Evolutionary conservation across 64 coral and sea anemone species (phyloP), one percentile per base, ranked within the genome.

Genomic region (Hydrozoanthus tunicans): DNA sequence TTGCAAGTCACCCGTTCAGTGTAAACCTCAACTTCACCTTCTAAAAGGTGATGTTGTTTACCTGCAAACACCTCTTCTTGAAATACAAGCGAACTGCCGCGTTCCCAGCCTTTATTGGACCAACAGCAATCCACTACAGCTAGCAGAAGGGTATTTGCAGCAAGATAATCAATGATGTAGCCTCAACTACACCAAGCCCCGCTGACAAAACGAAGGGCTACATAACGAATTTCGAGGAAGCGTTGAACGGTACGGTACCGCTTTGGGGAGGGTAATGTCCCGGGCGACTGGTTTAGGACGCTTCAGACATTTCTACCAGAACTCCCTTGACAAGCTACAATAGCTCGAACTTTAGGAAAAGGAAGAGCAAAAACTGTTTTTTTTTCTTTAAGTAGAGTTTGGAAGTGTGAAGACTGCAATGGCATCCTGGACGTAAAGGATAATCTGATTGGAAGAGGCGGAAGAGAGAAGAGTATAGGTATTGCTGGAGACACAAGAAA

Each of bases 1-100:
- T 20, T 20, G 20, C 20, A 3, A 80, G 77, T 70, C 55, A 80
- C 51, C 89, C 89, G 8, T 59, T 90, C 57, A 90, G 70, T 53
- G 86, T 90, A 4, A 73, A 90, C 56, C 73, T 73, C 1, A 91
- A 76, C 9, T 91, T 91, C 53, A 91, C 79, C 17, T 91, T 91
- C 17, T 76, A 77, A 65, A 82, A 77, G 9, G 91, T 84, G 0
- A 92, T 80, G 1, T 80, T 80, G 24, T 83, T 63, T 24, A 72
- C 91, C 2, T 92, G 85, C 55, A 92, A 43, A 71, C 79, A 84
- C 26, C 58, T 92, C 4, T 58, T 91, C 7, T 73, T 91, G 66
- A 91, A 82, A 43, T 61, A 64, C 53, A 89, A 74, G 53, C 53
- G 85, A 58, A 89, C 85, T 59, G 54, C 53, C n/a, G 27, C 2